Evolutionary conservation across 2,113 vertebrate species (phyloP).

Genomic region (Peromyscus maniculatus): DNA sequence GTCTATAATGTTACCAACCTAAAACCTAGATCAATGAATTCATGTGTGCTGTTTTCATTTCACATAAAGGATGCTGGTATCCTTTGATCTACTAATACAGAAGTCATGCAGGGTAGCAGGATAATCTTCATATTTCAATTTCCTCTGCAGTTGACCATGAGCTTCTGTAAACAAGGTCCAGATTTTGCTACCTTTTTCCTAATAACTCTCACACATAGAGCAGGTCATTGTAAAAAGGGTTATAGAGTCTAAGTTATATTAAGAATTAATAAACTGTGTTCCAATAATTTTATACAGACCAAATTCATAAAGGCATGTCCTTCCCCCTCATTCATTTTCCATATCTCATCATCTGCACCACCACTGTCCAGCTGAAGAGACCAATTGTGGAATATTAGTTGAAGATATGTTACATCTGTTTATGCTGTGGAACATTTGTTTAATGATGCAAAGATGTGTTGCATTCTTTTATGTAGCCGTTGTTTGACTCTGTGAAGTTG

Average conservation of each 20-base stretch:
- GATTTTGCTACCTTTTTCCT: background rate
- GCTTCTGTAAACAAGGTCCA: background rate
- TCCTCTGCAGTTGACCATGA: background rate
- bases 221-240: background rate
- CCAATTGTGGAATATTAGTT: too few species aligned
- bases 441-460: too few species aligned
- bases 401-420: too few species aligned
- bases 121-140: background rate
- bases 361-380: background rate
- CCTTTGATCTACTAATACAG: background rate
- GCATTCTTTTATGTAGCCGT: too few species aligned
- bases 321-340: background rate
- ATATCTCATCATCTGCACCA: too few species aligned
- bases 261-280: background rate
- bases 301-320: background rate
- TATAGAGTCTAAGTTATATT: background rate
- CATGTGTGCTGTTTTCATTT: background rate
- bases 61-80: background rate
- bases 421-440: too few species aligned
- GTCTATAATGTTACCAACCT: background rate
- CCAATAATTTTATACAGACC: background rate
- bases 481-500: too few species aligned
- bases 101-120: background rate
- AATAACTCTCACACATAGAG: conserved; percentile 33
- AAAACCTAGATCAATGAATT: conserved; percentile 13